phyloP scores from a whole-genome alignment of 2,113 vertebrate species.

The Trichomycterus rosablanca region DNA sequence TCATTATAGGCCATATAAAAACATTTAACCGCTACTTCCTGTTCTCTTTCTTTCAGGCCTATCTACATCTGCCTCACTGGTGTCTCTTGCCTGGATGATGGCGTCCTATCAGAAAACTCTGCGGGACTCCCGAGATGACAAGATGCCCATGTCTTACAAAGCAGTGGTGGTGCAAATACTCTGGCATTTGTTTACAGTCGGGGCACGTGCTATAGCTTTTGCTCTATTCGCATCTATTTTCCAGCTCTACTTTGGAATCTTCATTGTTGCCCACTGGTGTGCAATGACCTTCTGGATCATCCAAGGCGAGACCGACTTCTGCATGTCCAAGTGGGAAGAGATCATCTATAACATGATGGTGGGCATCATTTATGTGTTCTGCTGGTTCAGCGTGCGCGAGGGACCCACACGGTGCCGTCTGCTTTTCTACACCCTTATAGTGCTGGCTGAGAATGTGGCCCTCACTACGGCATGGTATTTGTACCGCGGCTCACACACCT shows the following conservation, averaged over 20 bases:
- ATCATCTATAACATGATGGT: constrained; percentile 99
- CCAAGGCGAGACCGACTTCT: constrained; percentile 96
- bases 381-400: constrained; percentile 97
- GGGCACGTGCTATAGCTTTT: constrained; percentile 87
- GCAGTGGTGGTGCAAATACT: constrained; percentile 85
- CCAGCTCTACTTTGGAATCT: constrained; percentile 96
- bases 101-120: constrained; percentile 96
- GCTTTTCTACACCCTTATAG: constrained; percentile 85
- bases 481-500: constrained; percentile 66
- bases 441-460: constrained; percentile 81
- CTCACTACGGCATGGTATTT: constrained; percentile 90
- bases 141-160: constrained; percentile 93
- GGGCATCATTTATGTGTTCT: constrained; percentile 95
- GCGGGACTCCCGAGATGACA: constrained; percentile 92
- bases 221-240: constrained; percentile 94
- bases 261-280: constrained; percentile 96
- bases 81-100: constrained; percentile 93
- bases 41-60: constrained; percentile 70
- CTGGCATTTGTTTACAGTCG: constrained; percentile 96
- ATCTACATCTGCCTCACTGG: constrained; percentile 85
- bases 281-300: constrained; percentile 99
- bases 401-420: constrained; percentile 91
- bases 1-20: too few relatives aligned
- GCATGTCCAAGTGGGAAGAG: constrained; percentile 99
- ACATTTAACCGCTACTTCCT: too few relatives aligned